Base-by-base conservation (phyloP, 53 echinoderm and acorn worm genomes). In the Crossaster papposus region DNA sequence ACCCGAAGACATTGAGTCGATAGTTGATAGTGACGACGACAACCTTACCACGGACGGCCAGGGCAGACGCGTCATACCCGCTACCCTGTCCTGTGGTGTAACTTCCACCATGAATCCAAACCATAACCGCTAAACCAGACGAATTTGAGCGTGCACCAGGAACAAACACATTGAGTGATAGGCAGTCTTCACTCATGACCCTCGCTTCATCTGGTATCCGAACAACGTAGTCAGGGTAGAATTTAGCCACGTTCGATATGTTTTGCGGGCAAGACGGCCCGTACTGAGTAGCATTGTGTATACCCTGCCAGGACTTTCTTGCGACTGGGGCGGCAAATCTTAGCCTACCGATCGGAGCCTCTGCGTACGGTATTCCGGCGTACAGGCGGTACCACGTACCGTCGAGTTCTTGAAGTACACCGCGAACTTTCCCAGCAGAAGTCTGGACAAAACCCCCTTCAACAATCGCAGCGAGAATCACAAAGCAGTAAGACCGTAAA, bases 201-300 rank as follows among this genome's bases (percentile, higher is more conserved):
- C 68, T 68, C n/a, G 88, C 88, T 55, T 77, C 77, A 28, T 88
- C 68, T 0, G 88, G 64, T 64, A 82, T 62, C 36, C 33, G 36
- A 62, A 62, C 36, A 36, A 82, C 36, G 36, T 82, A 82, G 14
- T 77, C 77, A 26, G 37, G 65, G 14, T 88, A 30, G 36, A 77
- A 88, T 10, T 22, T 28, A 7, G 77, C 63, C 2, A 62, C 52
- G 35, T 58, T 88, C 36, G 30, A 51, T 17, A 88, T 86, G 58
- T 86, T 70, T 52, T 96, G 96, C 0, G 96, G 96, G 54, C 96
- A 96, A 12, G 94, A 55, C 13, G 95, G 92, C 15, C 95, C 93
- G 80, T 90, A 87, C 14, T 58, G 82, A 24, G 93, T 94, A 0
- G 96, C 94, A 86, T 93, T 90, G 31, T 81, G 86, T 12, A 77